Evolutionary conservation across 2,888 invertebrate genomes (phyloP), one percentile per base, ranked within the genome.

Genomic region (Hirudinaria manillensis): DNA sequence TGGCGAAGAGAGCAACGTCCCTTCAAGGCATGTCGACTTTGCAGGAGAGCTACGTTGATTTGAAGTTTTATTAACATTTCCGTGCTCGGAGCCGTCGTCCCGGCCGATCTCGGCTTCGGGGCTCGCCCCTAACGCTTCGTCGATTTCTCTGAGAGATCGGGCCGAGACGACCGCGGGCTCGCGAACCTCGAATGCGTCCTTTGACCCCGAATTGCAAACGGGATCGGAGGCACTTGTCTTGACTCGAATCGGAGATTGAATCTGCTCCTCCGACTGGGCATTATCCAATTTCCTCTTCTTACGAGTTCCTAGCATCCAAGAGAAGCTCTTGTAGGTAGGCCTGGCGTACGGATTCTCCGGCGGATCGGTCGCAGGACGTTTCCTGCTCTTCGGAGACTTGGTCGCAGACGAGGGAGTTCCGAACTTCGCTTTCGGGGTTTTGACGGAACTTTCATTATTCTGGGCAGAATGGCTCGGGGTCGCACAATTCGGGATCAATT

Each of bases 301-400:
- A n/a, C 73, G 51, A 24, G n/a, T 29, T 21, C 73, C 38, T 3
- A 76, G 72, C 74, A 76, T 74, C 76, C 76, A 76, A 0, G 76
- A 34, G 38, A 76, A 76, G 53, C 74, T 74, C 34, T 72, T 72
- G 74, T 76, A 76, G 6, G 76, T 76, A 6, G 74, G 74, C 29
- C 65, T 55, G 16, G 74, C 76, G 36, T 76, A 76, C 7, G 76
- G 76, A 29, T 76, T 76, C 24, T 70, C 76, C 10, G 24, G 7
- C 7, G 61, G 70, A 0, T 27, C 51, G 19, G 27, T 53, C 6
- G 36, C 36, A n/a, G 34, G 34, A 10, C 65, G 61, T 73, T 73
- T 73, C 34, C n/a, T 73, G 24, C 21, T 34, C n/a, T 34, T 61
- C 4, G 61, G 61, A 2, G 61, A 61, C n/a, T 24, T 24, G 34